Base-by-base conservation (phyloP, 2,888 invertebrate genomes). In the Drosophila kanekoi region DNA sequence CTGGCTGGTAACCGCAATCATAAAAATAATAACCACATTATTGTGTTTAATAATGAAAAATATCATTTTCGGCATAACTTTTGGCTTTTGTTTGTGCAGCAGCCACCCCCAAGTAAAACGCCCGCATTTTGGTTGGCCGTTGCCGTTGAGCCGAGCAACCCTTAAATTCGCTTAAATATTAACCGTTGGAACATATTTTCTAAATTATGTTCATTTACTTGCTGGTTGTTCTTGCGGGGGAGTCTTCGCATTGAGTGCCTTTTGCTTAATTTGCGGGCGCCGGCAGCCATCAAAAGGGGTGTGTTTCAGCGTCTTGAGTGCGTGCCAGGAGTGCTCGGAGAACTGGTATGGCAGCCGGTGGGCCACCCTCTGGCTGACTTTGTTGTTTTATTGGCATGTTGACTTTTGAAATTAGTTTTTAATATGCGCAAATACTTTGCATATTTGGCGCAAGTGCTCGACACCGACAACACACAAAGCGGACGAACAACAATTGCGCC, bases 351-450 rank as follows among this genome's bases (percentile, higher is more conserved):
- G 32, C 52, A 16, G 40, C 16, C 20, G 40, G 10, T 49, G 54
- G 14, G 51, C 71, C 74, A 69, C 78, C 79, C 78, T 51, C 68
- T 35, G 35, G 33, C 18, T 45, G 52, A 70, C 41, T 64, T 77
- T 82, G 79, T 82, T 87, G 82, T 88, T 89, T 90, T 89, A 90
- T 91, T 88, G 91, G 90, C 83, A 90, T 91, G 91, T 91, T 91
- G 90, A 91, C 91, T 91, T 91, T 90, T 87, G 89, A 91, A 91
- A 91, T 91, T 91, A 91, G 90, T 90, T 91, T 91, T 91, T 90
- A 91, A 91, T 91, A 91, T 89, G 89, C 90, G 91, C 89, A 91
- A 91, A 91, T 91, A 91, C 84, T 88, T 85, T 85, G 87, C 85
- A 87, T 85, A 85, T 81, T 75, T 67, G 69, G 58, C 75, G 66